phyloP scores from a whole-genome alignment of 2,888 invertebrate species.

The Caenorhabditis sp. region DNA sequence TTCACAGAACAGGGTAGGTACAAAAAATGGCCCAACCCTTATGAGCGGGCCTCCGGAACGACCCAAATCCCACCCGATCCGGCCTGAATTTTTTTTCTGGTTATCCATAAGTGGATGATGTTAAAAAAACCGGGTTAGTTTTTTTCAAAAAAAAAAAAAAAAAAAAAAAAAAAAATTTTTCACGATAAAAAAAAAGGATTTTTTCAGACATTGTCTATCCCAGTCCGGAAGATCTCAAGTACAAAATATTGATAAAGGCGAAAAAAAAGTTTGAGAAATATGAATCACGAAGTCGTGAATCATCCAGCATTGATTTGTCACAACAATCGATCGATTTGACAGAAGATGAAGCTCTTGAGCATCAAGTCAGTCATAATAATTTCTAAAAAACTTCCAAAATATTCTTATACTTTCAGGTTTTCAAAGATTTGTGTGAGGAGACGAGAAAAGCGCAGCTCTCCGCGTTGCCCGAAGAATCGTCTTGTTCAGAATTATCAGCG shows the following conservation, averaged over 20 bases:
- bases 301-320: slow-evolving; percentile 21
- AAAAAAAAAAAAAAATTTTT: too few relatives aligned
- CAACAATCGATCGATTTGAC: slow-evolving; percentile 28
- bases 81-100: too few relatives aligned
- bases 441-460: slow-evolving; percentile 35
- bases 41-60: too few relatives aligned
- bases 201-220: slow-evolving; percentile 52
- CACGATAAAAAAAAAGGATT: slow-evolving; percentile 4
- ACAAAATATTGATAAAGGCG: slow-evolving; percentile 65
- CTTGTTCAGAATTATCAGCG: slow-evolving; percentile 49
- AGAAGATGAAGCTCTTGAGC: slow-evolving; percentile 30
- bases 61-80: too few relatives aligned
- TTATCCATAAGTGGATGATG: too few relatives aligned
- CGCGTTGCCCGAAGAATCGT: slow-evolving; percentile 38
- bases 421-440: slow-evolving; percentile 39
- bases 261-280: slow-evolving; percentile 39
- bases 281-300: slow-evolving; percentile 24
- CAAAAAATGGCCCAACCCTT: too few relatives aligned
- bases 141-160: too few relatives aligned
- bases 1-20: too few relatives aligned
- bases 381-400: too few relatives aligned
- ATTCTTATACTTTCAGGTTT: too few relatives aligned
- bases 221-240: slow-evolving; percentile 51
- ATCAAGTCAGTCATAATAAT: slow-evolving; percentile 1
- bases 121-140: too few relatives aligned